These are phyloP conservation scores for Scelioninae gen. 1 DNA, from an alignment of 2,888 invertebrate species.

Conservation along the genomic window DNA sequence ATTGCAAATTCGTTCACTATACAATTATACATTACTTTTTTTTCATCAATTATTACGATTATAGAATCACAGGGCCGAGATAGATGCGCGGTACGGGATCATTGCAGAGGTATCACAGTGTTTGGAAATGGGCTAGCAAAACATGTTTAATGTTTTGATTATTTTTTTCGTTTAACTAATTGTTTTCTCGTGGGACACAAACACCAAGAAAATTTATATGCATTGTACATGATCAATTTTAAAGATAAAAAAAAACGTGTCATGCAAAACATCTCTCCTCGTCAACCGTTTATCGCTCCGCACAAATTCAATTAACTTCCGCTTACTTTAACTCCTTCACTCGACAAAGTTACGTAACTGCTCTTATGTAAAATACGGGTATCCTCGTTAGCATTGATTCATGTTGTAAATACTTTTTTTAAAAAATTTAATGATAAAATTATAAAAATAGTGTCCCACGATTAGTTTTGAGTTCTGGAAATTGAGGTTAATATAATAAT, in stretches of 20 bases:
- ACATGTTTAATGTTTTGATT: conserved; percentile 37
- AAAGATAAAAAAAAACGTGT: conserved; percentile 11
- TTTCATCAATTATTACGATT: conserved; percentile 82
- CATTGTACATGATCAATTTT: not conserved
- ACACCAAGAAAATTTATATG: not conserved
- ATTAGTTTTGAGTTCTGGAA: conserved; percentile 24
- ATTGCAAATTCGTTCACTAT: not conserved
- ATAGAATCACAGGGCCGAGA: conserved; percentile 96
- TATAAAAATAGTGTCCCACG: conserved; percentile 36
- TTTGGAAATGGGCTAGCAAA: conserved; percentile 76
- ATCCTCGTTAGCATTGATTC: too few relatives aligned
- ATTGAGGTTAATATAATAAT: conserved; percentile 22
- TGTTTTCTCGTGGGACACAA: conserved; percentile 46
- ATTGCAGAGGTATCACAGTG: conserved; percentile 90
- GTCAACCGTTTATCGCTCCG: not conserved
- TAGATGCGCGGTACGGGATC: conserved; percentile 94
- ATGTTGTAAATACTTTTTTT: too few relatives aligned
- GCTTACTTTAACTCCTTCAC: conserved; percentile 30
- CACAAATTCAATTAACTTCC: conserved; percentile 29
- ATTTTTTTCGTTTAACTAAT: conserved; percentile 56
- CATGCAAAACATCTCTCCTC: conserved; percentile 7
- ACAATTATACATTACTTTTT: conserved; percentile 20
- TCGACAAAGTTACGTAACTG: conserved; percentile 23
- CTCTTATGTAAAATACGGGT: conserved; percentile 8
- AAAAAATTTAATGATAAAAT: not conserved